Evolutionary conservation across 2,888 invertebrate genomes (phyloP).

Genomic region (Caenorhabditis sp.): DNA sequence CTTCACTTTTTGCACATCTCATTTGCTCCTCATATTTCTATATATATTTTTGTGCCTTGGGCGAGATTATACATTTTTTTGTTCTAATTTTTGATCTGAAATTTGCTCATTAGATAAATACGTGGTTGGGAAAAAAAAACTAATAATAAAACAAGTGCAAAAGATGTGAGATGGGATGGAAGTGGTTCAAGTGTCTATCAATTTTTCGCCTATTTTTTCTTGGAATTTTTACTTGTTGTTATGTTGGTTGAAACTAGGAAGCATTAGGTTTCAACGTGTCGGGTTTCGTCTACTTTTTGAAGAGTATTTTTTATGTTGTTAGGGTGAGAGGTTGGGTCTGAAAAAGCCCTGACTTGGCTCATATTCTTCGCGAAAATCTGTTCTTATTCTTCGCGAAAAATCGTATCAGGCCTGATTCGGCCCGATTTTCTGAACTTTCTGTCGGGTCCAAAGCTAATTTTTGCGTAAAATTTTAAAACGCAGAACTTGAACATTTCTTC

Average conservation of each 20-base stretch:
- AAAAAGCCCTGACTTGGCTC: too few species aligned
- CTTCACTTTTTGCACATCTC: background rate
- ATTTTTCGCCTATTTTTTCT: conserved; percentile 19
- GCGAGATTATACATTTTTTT: conserved; percentile 8
- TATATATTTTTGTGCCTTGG: background rate
- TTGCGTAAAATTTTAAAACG: too few species aligned
- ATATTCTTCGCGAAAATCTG: too few species aligned
- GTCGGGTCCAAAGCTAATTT: too few species aligned
- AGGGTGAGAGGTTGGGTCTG: too few species aligned
- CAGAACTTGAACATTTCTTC: too few species aligned
- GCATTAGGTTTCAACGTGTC: too few species aligned
- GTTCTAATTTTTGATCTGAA: background rate
- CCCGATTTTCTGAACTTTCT: too few species aligned
- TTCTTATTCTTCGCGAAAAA: too few species aligned
- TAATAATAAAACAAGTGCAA: background rate
- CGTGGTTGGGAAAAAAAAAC: conserved; percentile 34
- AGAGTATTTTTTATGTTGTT: too few species aligned
- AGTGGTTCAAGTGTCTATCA: conserved; percentile 7
- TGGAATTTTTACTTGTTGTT: conserved; percentile 11
- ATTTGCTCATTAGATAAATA: conserved; percentile 5
- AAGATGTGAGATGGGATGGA: background rate
- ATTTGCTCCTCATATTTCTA: conserved; percentile 1
- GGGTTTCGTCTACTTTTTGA: too few species aligned
- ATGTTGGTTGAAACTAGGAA: background rate
- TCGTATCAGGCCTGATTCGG: too few species aligned